Evolutionary conservation across 2,113 vertebrate species (phyloP), one percentile per base, ranked within the genome.

Genomic region (Alligator mississippiensis): DNA sequence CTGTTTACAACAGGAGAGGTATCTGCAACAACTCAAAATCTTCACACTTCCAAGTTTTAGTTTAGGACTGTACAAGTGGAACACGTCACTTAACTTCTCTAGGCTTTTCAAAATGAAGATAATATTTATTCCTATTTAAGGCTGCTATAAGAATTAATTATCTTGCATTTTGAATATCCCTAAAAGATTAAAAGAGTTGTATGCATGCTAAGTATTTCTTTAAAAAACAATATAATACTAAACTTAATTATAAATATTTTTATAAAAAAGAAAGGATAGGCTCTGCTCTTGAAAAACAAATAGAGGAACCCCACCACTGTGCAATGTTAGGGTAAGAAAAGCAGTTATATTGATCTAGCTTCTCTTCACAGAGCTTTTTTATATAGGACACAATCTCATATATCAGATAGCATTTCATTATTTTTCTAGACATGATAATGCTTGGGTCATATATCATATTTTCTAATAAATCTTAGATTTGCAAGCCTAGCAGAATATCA

Each of bases 381-480:
- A 77, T 76, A 59, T 16, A 54, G 68, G 38, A 80, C 60, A 66
- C 34, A 60, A 30, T 85, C 83, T 93, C 75, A 38, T 83, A 61
- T 66, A 95, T 90, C 91, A 91, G 60, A 88, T 57, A 84, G 21
- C n/a, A 61, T 95, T 96, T 95, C 82, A 93, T 96, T 93, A 93
- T 90, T 70, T 95, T 90, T 92, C 47, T 76, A 84, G 93, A 80
- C 81, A 92, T 78, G n/a, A 64, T 88, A 93, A 92, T 91, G 75
- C 17, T 91, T 1, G 1, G 81, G 70, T 75, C 90, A 63, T 93
- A n/a, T 30, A 93, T 90, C 68, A 86, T 72, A 16, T 84, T 96
- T 96, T 93, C 91, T 91, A 96, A 96, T 96, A 96, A 96, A 88
- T 85, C 93, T 92, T 87, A 93, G 74, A 81, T 96, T 89, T 95